phyloP scores from a whole-genome alignment of 2,888 invertebrate species.

The Sycophila texana region DNA sequence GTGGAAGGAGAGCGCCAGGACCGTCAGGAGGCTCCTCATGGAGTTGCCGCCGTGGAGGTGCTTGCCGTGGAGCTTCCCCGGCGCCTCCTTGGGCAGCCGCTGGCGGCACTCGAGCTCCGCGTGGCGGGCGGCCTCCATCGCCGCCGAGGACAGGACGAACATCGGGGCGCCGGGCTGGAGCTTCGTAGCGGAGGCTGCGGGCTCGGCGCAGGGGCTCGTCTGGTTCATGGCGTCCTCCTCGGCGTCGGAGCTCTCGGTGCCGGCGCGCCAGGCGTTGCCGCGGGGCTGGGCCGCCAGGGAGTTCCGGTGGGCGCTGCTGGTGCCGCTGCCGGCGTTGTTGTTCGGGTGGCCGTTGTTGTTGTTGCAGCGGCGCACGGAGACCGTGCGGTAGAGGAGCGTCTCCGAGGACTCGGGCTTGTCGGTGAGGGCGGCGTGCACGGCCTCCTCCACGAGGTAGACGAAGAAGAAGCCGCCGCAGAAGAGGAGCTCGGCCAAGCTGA shows the following conservation, averaged over 20 bases:
- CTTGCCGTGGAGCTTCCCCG: background rate
- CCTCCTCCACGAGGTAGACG: conserved; percentile 81
- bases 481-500: conserved; percentile 78
- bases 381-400: conserved; percentile 77
- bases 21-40: conserved; percentile 79
- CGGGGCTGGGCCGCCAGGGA: conserved; percentile 29
- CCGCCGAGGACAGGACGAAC: conserved; percentile 64
- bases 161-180: conserved; percentile 58
- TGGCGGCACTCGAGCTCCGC: conserved; percentile 9
- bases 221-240: conserved; percentile 50
- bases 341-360: conserved; percentile 68
- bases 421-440: conserved; percentile 79
- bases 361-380: conserved; percentile 78
- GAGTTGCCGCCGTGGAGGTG: conserved; percentile 71
- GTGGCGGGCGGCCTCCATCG: conserved; percentile 25
- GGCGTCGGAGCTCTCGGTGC: conserved; percentile 73
- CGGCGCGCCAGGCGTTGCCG: conserved; percentile 20
- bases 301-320: conserved; percentile 37
- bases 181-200: conserved; percentile 29
- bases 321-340: conserved; percentile 54
- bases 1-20: conserved; percentile 82
- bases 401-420: conserved; percentile 72
- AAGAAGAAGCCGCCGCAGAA: conserved; percentile 82
- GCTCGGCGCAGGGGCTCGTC: background rate
- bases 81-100: background rate